Evolutionary conservation across 2,797 vertebrate species (phyloP), one percentile per base, ranked within the genome.

Genomic region (Melanotaenia nigrans): DNA sequence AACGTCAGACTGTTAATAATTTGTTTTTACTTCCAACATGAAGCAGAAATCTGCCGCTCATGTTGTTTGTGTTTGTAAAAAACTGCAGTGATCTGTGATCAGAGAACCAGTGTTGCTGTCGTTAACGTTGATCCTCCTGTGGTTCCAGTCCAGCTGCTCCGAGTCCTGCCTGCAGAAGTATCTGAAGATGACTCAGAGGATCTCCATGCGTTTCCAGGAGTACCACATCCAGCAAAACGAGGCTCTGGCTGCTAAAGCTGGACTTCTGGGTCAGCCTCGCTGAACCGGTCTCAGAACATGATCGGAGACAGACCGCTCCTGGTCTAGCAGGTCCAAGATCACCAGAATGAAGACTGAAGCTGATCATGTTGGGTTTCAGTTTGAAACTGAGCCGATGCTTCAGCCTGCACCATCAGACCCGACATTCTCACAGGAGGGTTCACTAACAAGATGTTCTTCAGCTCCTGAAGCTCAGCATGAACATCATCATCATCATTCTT

Each of bases 161-260:
- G 97, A 99, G 77, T 96, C 95, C 65, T 99, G 97, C 79, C 93
- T 99, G 61, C 97, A 99, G 93, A 99, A 99, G 83, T 99, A 99
- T 49, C 94, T 99, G 70, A 99, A 99, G 94, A 99, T 99, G 98
- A 99, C 98, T 0, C 98, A 99, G 79, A 93, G 98, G 90, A 99
- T 99, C 95, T 99, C 98, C 53, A 96, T 98, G 97, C 94, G 98
- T 6, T 99, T 99, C 86, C 98, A 99, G 89, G 98, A 99, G 79
- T 99, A 99, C 69, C 98, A 99, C 81, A 99, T 99, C 88, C 98
- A 99, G 93, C 98, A 99, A 93, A 99, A 99, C 0, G 98, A 99
- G 90, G 97, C 97, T 25, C 89, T 99, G 80, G 98, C 98, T 16
- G 97, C 97, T 22, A 99, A 97, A 93, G 97, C 97, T 3, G 98